phyloP scores from a whole-genome alignment of 2,888 invertebrate genomes.

The Drosophila silvestris region DNA sequence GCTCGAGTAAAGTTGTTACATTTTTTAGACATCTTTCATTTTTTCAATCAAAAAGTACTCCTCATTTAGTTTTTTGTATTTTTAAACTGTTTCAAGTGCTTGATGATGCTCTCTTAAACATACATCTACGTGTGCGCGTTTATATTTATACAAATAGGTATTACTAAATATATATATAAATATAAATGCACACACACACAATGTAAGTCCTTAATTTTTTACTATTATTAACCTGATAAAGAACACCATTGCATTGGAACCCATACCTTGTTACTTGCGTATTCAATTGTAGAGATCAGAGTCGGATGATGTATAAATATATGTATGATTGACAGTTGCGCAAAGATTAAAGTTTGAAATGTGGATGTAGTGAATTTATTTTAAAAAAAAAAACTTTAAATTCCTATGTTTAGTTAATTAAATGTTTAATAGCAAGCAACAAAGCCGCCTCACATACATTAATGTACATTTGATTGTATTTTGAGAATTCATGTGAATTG shows the following conservation, averaged over 20 bases:
- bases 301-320: constrained; percentile 21
- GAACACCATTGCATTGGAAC: constrained; percentile 33
- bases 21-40: constrained; percentile 22
- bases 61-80: constrained; percentile 9
- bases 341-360: constrained; percentile 6
- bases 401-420: constrained; percentile 46
- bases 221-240: constrained; percentile 14
- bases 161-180: constrained; percentile 1
- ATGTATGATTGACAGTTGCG: constrained; percentile 23
- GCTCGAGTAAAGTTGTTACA: constrained; percentile 31
- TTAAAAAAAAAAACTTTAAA: constrained; percentile 23
- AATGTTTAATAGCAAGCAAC: constrained; percentile 41
- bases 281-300: constrained; percentile 22
- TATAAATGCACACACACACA: background rate
- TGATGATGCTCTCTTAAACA: constrained; percentile 19
- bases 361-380: constrained; percentile 26
- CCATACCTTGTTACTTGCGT: constrained; percentile 42
- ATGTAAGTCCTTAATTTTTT: constrained; percentile 20
- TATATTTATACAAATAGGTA: background rate
- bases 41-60: constrained; percentile 10
- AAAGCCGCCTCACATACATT: constrained; percentile 32
- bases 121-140: background rate
- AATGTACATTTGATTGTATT: constrained; percentile 47
- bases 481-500: constrained; percentile 56
- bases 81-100: constrained; percentile 42